These are phyloP conservation scores for Camponotus pennsylvanicus DNA, from an alignment of 1,140 invertebrate genomes.

Conservation along the genomic window DNA sequence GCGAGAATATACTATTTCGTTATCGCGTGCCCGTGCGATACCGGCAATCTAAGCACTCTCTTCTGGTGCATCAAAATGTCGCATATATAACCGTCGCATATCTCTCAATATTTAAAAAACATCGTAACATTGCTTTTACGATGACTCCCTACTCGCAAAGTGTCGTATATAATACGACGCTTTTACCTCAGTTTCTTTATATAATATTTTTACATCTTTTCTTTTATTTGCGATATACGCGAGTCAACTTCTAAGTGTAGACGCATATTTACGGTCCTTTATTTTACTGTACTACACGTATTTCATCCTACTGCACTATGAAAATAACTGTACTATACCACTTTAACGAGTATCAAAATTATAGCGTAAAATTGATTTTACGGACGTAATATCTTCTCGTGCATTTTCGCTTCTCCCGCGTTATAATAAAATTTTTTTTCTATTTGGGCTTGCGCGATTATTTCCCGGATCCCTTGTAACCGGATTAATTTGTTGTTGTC, in stretches of 20 bases:
- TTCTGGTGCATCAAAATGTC: neutral
- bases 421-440: slow-evolving; percentile 43
- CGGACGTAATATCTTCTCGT: neutral
- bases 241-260: neutral
- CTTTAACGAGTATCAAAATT: slow-evolving; percentile 23
- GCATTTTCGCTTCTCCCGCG: neutral
- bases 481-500: slow-evolving; percentile 53
- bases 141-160: neutral
- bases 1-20: slow-evolving; percentile 8
- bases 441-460: slow-evolving; percentile 21
- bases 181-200: neutral
- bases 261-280: neutral
- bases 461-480: neutral
- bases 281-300: no score
- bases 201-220: neutral
- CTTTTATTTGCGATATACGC: neutral
- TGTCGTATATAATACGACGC: neutral
- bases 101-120: slow-evolving; percentile 11
- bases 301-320: no score
- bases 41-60: slow-evolving; percentile 11
- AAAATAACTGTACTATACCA: neutral
- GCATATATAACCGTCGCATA: neutral
- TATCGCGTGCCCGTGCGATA: neutral
- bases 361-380: slow-evolving; percentile 34
- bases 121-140: neutral